Base-by-base conservation (phyloP, 2,888 invertebrate species). In the Diploptera punctata region DNA sequence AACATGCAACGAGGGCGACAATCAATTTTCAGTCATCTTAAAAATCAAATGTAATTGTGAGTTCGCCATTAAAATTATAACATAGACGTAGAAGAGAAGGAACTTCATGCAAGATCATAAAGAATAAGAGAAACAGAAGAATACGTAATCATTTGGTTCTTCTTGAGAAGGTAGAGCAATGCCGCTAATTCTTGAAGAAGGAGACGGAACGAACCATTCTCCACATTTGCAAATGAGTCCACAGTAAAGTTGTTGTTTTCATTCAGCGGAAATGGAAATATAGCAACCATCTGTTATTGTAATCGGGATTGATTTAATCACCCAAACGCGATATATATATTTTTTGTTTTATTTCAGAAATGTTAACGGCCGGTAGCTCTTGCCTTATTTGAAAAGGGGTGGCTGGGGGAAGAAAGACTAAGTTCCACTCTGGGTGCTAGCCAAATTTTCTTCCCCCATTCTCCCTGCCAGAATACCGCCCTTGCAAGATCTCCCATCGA, bases 391-490 rank as follows among this genome's bases (percentile, higher is more conserved):
- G 44, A 65, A 57, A 29, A 65, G 65, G 44, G 43, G 44, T 18
- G 47, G n/a, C 13, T 65, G 47, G 65, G 57, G 47, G 47, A 47
- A 26, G 47, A 24, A 18, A 21, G 43, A 16, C n/a, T 18, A 65
- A 65, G 44, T 65, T 65, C 65, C 47, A 65, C 44, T 33, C 65
- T 65, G 65, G 65, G 65, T 65, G 47, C 44, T 44, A 65, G 65
- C 65, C 65, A 65, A 65, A 65, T 65, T 47, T 44, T 24, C 44
- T 65, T 26, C 65, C 31, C 43, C 24, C 47, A 31, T 26, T 19
- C 33, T 10, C 19, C 24, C 21, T 21, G 26, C 24, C 43, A 31
- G 38, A 44, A 47, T 26, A 65, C 44, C 44, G n/a, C 47, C 65
- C 65, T 65, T 65, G 29, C 65, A 65, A 65, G 65, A 47, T 65